Conservation (phyloP, 1,140 invertebrate genomes). For the Vanessa atalanta region DNA sequence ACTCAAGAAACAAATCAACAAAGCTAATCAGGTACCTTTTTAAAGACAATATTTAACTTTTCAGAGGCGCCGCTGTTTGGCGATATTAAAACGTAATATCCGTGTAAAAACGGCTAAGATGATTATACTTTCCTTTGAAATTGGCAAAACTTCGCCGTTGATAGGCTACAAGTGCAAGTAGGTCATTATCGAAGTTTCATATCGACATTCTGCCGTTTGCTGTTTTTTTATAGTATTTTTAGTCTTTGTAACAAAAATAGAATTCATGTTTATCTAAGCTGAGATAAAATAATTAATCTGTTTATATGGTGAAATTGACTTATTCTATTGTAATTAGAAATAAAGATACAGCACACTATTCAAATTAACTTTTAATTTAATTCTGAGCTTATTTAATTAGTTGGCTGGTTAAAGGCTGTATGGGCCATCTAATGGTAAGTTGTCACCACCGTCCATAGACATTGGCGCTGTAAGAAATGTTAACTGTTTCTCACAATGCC, state of each 20-base stretch:
- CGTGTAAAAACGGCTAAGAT: not conserved
- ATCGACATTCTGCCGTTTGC: not conserved
- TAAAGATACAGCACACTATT: too few species aligned
- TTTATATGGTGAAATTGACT: too few species aligned
- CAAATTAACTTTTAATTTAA: too few species aligned
- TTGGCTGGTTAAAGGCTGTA: too few species aligned
- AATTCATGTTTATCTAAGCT: not conserved
- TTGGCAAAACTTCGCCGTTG: slow-evolving; percentile 33
- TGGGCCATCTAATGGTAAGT: too few species aligned
- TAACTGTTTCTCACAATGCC: too few species aligned
- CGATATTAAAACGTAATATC: slow-evolving; percentile 7
- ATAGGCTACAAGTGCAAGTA: slow-evolving; percentile 27
- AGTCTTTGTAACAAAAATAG: slow-evolving; percentile 1
- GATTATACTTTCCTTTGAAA: slow-evolving; percentile 12
- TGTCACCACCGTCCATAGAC: too few species aligned
- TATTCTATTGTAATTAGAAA: too few species aligned
- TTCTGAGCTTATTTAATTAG: too few species aligned
- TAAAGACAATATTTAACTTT: slow-evolving; percentile 17
- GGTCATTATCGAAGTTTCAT: slow-evolving; percentile 32
- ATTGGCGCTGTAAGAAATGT: too few species aligned
- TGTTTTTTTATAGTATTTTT: slow-evolving; percentile 3
- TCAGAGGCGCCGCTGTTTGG: not conserved
- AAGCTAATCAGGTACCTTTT: slow-evolving; percentile 94
- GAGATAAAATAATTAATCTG: not conserved
- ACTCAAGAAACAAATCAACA: slow-evolving; percentile 98